These are phyloP conservation scores for Clitarchus hookeri DNA, from an alignment of 2,888 invertebrate genomes.

Conservation along the genomic window DNA sequence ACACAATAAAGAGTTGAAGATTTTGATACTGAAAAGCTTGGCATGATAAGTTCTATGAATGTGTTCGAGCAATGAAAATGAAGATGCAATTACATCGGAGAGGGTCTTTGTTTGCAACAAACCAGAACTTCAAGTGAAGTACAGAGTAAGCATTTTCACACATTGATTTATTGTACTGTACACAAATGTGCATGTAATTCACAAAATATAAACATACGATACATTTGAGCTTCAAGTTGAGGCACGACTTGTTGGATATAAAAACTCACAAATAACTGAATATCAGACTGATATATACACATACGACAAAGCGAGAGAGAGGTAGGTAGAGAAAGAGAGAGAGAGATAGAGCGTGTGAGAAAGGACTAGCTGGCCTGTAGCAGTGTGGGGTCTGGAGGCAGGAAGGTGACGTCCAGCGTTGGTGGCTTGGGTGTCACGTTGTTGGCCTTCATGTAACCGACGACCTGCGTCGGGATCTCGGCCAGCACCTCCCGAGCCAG, in stretches of 20 bases:
- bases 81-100: no score
- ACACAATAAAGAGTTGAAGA: no score
- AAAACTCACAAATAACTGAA: no score
- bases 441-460: slow-evolving; percentile 56
- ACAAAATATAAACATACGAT: background rate
- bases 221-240: background rate
- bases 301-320: no score
- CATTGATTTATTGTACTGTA: background rate
- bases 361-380: slow-evolving; percentile 12
- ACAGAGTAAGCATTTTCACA: background rate
- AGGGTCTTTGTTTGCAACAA: no score
- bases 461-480: slow-evolving; percentile 61
- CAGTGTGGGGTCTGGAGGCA: slow-evolving; percentile 53
- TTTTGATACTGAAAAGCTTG: no score
- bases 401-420: slow-evolving; percentile 44
- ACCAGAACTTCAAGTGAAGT: no score
- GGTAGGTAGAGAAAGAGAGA: background rate
- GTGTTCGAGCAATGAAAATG: no score
- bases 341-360: background rate
- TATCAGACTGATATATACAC: no score
- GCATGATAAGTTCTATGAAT: no score
- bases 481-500: slow-evolving; percentile 64
- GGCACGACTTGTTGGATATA: background rate
- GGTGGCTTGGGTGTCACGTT: slow-evolving; percentile 56
- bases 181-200: background rate